These are phyloP conservation scores for Drosophila pachea DNA, from an alignment of 1,140 invertebrate genomes.

Conservation along the genomic window DNA sequence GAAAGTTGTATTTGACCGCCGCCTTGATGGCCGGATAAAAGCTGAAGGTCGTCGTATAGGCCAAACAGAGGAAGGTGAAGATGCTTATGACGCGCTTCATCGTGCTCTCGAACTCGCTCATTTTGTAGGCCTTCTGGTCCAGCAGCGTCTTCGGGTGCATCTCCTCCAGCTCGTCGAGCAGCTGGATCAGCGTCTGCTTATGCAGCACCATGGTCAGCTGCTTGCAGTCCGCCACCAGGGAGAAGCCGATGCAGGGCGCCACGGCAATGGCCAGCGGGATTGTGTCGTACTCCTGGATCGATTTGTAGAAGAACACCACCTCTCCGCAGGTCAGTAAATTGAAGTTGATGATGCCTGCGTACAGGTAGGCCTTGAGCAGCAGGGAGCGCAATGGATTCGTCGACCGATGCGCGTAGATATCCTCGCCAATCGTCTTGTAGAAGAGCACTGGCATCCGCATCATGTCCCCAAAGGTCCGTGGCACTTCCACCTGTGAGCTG, in stretches of 20 bases:
- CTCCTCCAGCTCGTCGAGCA: constrained; percentile 63
- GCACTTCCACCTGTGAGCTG: background rate
- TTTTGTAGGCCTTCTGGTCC: constrained; percentile 45
- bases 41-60: constrained; percentile 64
- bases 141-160: constrained; percentile 60
- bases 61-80: constrained; percentile 63
- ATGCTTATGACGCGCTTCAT: constrained; percentile 66
- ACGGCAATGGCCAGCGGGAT: constrained; percentile 65
- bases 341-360: constrained; percentile 67
- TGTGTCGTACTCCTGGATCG: constrained; percentile 59
- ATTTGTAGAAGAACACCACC: constrained; percentile 60
- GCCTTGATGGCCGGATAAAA: constrained; percentile 69
- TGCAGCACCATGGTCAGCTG: constrained; percentile 52
- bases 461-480: constrained; percentile 53
- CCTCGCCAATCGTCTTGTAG: constrained; percentile 68
- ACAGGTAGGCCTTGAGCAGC: constrained; percentile 55
- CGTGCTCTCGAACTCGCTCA: constrained; percentile 48
- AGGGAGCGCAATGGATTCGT: constrained; percentile 31
- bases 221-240: constrained; percentile 67
- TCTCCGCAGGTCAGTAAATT: constrained; percentile 65
- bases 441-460: constrained; percentile 64
- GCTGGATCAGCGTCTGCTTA: constrained; percentile 35
- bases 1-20: constrained; percentile 53
- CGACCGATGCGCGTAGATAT: constrained; percentile 68
- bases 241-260: constrained; percentile 75